These are phyloP conservation scores for Dendroctonus ponderosae DNA, from an alignment of 1,140 invertebrate species.

Conservation along the genomic window DNA sequence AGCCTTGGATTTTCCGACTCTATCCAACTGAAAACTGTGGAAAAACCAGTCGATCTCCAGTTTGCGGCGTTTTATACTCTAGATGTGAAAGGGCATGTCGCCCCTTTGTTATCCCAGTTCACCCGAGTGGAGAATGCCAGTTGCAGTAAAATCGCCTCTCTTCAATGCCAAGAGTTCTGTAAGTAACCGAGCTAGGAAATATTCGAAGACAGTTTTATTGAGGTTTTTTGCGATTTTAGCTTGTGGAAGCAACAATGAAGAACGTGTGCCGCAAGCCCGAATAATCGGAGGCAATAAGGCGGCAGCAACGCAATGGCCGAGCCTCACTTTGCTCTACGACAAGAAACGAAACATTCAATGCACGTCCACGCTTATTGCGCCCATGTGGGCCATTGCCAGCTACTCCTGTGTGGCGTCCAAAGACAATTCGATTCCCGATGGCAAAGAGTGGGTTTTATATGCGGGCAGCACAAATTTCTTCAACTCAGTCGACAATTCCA, in stretches of 20 bases:
- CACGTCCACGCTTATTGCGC: constrained; percentile 60
- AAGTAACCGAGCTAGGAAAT: constrained; percentile 36
- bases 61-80: constrained; percentile 48
- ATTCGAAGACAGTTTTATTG: constrained; percentile 19
- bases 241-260: constrained; percentile 53
- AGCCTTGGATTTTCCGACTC: constrained; percentile 56
- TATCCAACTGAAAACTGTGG: constrained; percentile 47
- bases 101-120: constrained; percentile 51
- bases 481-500: constrained; percentile 39
- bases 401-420: constrained; percentile 55
- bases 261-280: constrained; percentile 49
- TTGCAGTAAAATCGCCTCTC: constrained; percentile 55
- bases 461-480: constrained; percentile 52
- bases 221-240: constrained; percentile 41
- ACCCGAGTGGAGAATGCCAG: constrained; percentile 42
- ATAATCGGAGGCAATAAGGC: constrained; percentile 55
- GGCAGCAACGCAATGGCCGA: constrained; percentile 57
- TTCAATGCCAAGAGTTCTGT: constrained; percentile 61
- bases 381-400: constrained; percentile 59
- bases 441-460: constrained; percentile 51
- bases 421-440: constrained; percentile 12
- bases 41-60: constrained; percentile 37
- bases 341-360: constrained; percentile 56
- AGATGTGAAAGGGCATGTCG: constrained; percentile 42
- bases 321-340: constrained; percentile 57